Evolutionary conservation across 2,888 invertebrate species (phyloP), one percentile per base, ranked within the genome.

Genomic region (Drosophila borealis): DNA sequence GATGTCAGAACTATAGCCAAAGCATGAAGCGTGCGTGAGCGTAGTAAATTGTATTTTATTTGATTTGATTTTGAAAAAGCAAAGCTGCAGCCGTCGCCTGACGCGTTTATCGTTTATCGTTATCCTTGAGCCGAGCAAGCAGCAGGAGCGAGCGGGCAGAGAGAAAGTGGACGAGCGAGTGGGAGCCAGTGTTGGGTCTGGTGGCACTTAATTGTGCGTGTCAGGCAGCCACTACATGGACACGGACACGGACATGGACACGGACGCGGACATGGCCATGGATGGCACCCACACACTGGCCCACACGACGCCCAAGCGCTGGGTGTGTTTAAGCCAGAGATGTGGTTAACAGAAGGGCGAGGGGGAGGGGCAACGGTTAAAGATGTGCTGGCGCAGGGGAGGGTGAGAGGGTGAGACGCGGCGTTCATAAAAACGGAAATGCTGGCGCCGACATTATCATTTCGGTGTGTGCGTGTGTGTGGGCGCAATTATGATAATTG

Each of bases 361-460:
- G 25, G 29, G 29, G 17, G 17, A 2, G 17, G 17, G 29, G 8
- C 8, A 29, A 29, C 29, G n/a, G 42, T n/a, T n/a, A n/a, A 25
- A n/a, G 39, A 5, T 3, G 13, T 17, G 29, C 29, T 8, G 29
- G 29, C 29, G 29, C 8, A 29, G 29, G 10, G 29, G 4, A 57
- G 45, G 50, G 37, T 9, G 1, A n/a, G 4, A 19, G 57, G 9
- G 21, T 11, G 17, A 66, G 44, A 85, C 70, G 71, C 48, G 56
- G 49, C 62, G 85, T 79, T 87, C 89, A 88, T 87, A 88, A 76
- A 75, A 77, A 76, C 82, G 90, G 89, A 89, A 88, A 85, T 88
- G 71, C 85, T 89, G 88, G 88, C 88, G 88, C 88, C 90, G 83
- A 80, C 80, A 85, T 85, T 85, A 87, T 89, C 89, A 87, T 87